Evolutionary conservation across 2,797 vertebrate genomes (phyloP).

Genomic region (Oreonectes daqikongensis): DNA sequence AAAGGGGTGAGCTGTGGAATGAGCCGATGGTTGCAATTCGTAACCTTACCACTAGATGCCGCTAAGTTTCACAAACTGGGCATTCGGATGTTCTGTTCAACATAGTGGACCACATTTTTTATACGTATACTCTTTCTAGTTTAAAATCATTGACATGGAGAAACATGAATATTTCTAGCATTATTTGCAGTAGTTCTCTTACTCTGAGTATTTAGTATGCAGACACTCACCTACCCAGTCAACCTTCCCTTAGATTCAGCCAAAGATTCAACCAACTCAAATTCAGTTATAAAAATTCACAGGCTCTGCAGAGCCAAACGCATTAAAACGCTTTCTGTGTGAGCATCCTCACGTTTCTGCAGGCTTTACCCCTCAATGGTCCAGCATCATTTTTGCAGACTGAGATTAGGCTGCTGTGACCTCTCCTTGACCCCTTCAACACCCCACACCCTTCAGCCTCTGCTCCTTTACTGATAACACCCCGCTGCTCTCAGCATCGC

Average conservation of each 20-base stretch:
- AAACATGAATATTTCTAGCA: not conserved
- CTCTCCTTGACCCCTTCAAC: constrained; percentile 34
- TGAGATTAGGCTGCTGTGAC: constrained; percentile 33
- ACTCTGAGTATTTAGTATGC: not conserved
- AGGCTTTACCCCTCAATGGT: constrained; percentile 13
- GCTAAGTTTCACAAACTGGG: no score
- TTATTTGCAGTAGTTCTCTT: not conserved
- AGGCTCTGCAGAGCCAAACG: not conserved
- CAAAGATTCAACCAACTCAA: no score
- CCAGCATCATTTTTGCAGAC: not conserved
- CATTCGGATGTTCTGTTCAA: no score
- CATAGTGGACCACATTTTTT: no score
- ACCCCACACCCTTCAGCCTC: constrained; percentile 20
- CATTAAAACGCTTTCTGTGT: not conserved
- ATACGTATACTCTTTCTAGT: no score
- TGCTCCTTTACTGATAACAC: constrained; percentile 46
- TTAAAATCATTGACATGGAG: no score
- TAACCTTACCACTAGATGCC: no score
- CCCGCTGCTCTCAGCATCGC: constrained; percentile 31
- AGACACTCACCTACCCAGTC: not conserved
- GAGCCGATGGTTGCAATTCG: no score
- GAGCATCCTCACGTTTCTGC: not conserved
- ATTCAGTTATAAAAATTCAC: not conserved
- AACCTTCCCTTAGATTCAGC: not conserved
- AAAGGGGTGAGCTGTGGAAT: no score